Evolutionary conservation across 2,113 vertebrate species (phyloP).

Genomic region (Meriones unguiculatus): DNA sequence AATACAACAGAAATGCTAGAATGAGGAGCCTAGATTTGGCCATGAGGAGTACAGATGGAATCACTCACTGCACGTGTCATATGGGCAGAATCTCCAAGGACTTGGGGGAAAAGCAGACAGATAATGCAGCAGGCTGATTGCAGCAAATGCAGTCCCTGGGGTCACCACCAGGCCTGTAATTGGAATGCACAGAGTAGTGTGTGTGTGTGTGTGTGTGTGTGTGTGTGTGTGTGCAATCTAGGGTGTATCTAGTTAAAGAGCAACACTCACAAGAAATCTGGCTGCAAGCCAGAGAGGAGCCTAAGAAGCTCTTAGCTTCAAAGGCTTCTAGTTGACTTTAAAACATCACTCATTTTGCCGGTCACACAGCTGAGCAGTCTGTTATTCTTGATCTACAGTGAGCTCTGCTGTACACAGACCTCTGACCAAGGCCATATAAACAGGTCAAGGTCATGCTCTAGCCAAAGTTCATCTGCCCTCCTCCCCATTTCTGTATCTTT

Average conservation of each 20-base stretch:
- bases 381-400: too few relatives aligned
- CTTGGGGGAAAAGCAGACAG: background rate
- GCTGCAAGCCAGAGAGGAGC: background rate
- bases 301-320: background rate
- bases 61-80: background rate
- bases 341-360: background rate
- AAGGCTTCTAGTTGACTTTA: background rate
- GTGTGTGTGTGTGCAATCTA: too few relatives aligned
- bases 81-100: background rate
- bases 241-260: background rate
- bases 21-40: background rate
- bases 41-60: rapidly evolving
- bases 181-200: rapidly evolving
- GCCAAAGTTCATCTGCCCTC: background rate
- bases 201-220: too few relatives aligned
- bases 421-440: background rate
- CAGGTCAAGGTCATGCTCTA: background rate
- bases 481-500: background rate
- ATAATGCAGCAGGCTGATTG: background rate
- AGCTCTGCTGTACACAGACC: background rate
- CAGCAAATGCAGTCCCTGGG: background rate
- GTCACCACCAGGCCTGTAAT: background rate
- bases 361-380: too few relatives aligned
- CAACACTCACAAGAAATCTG: background rate
- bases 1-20: background rate